Base-by-base conservation (phyloP, 37 sponge, comb jelly and placozoan species). In the Haliclona indistincta region DNA sequence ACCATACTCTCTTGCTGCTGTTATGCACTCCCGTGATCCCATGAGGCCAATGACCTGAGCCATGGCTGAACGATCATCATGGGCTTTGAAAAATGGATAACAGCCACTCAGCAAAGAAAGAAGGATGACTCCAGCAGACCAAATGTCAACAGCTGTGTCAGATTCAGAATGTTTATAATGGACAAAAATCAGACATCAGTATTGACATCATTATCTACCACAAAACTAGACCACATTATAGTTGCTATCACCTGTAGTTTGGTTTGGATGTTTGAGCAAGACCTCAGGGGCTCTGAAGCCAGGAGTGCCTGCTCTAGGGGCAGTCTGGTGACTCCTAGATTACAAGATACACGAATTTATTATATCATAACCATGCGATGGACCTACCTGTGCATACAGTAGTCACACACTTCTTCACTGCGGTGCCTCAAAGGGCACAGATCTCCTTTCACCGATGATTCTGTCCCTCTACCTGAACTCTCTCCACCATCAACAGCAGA, bases 51-150 rank as follows among this genome's bases (percentile, higher is more conserved):
- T 68, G 20, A 98, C 85, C 72, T 94, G 95, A 26, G 85, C 79
- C 38, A 98, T 74, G 17, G 95, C 93, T 20, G 91, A 81, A 67
- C 89, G 73, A 73, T 98, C 99, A 81, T 98, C 94, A 36, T 86
- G 87, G 10, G 91, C 96, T 66, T 79, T 83, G 77, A 98, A 98
- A 84, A 98, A 98, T 45, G 99, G 99, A 56, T 98, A 98, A 2
- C 84, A 75, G 42, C 86, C 78, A 71, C 86, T 84, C n/a, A 98
- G 84, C n/a, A 98, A 61, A 30, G 84, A 92, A 35, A 98, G 83
- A 2, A 95, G 52, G 29, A 90, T 95, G 13, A 95, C 76, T 0
- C 95, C 95, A 55, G 86, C 92, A 23, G 95, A 80, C 95, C 95
- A 95, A 38, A 91, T 67, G 68, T 95, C 95, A 23, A 95, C 81